Conservation (phyloP, 2,797 vertebrate genomes). For the Parauchenoglanis ngamensis region DNA sequence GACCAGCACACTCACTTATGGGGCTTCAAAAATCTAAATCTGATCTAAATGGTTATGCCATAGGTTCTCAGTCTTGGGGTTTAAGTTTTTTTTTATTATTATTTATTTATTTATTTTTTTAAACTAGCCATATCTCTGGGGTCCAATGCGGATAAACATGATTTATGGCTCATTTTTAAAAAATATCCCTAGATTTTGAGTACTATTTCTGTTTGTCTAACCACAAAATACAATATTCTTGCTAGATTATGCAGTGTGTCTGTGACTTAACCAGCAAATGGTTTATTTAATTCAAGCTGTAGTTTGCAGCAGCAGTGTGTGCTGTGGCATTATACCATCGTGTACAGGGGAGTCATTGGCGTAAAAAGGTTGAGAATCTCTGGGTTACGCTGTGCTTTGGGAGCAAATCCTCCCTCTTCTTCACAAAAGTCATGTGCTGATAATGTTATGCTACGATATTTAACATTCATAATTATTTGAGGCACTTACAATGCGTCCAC, state of each 20-base stretch:
- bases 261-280: background rate
- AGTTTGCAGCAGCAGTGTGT: too few species aligned
- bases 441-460: background rate
- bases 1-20: conserved; percentile 40
- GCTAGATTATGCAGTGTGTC: background rate
- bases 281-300: background rate
- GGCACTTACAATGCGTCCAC: background rate
- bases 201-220: background rate
- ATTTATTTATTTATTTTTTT: background rate
- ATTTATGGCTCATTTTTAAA: background rate
- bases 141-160: background rate
- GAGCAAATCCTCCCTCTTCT: background rate
- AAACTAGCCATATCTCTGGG: background rate
- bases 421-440: conserved; percentile 20
- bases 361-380: conserved; percentile 15
- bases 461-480: background rate
- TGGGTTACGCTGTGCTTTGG: background rate
- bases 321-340: background rate
- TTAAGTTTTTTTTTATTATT: background rate
- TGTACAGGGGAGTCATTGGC: background rate
- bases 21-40: background rate
- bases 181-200: background rate
- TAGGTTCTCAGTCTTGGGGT: background rate
- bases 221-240: background rate
- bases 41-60: conserved; percentile 1